A percentile compares a stretch with the other conserved stretches of the same genome.
Conservation (phyloP, 2,888 invertebrate species). For the Epinotia demarniana region DNA sequence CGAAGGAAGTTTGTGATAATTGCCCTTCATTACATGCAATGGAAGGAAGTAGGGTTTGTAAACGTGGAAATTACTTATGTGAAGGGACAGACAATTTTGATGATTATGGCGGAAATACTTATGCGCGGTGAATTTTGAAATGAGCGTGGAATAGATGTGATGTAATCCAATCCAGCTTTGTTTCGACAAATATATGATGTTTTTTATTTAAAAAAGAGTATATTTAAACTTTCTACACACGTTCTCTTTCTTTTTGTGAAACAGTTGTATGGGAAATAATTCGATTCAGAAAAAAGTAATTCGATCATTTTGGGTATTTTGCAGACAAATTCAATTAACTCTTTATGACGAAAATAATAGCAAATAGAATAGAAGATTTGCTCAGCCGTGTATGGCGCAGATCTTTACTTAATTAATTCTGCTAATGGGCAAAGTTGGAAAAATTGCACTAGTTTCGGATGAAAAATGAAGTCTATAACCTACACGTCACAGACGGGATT, state of each 20-base stretch:
- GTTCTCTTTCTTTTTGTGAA: not conserved
- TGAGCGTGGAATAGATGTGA: not conserved
- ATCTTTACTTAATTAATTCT: too few species aligned
- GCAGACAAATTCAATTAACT: not conserved
- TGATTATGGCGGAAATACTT: slow-evolving; percentile 5
- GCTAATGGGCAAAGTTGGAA: not conserved
- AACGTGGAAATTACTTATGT: slow-evolving; percentile 64
- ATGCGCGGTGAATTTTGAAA: slow-evolving; percentile 10
- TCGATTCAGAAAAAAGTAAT: not conserved
- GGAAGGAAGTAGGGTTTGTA: slow-evolving; percentile 70
- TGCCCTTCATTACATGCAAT: slow-evolving; percentile 64
- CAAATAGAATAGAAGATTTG: not conserved
- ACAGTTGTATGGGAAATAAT: not conserved
- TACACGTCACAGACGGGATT: not conserved
- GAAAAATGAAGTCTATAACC: slow-evolving; percentile 8
- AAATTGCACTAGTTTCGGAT: slow-evolving; percentile 5
- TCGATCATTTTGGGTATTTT: not conserved
- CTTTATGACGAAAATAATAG: too few species aligned
- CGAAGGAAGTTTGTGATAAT: slow-evolving; percentile 73
- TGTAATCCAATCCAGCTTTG: not conserved
- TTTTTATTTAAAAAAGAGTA: too few species aligned
- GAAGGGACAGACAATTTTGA: slow-evolving; percentile 37
- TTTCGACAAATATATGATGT: not conserved
- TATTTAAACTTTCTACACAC: not conserved
- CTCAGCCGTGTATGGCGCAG: not conserved